These are phyloP conservation scores for Sinosuthora webbiana DNA, from an alignment of 2,113 vertebrate species.

Conservation along the genomic window DNA sequence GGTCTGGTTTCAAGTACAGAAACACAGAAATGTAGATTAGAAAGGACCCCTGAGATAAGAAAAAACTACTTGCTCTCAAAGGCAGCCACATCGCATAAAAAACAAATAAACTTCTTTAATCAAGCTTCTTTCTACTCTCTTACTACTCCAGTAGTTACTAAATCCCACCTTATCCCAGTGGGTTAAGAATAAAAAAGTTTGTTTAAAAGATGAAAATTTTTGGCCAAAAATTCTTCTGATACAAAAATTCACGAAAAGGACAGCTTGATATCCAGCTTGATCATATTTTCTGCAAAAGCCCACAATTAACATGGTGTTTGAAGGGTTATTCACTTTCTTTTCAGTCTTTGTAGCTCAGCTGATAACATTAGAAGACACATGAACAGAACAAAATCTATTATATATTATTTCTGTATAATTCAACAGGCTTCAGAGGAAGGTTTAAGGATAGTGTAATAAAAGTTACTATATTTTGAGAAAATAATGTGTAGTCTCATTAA, in stretches of 20 bases:
- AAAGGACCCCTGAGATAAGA: not conserved
- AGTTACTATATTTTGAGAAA: not conserved
- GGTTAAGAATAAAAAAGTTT: not conserved
- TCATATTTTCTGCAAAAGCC: not conserved
- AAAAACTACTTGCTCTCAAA: not conserved
- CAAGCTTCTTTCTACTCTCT: not conserved
- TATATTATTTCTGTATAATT: not conserved
- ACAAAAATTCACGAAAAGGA: not conserved
- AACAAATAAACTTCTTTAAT: not conserved
- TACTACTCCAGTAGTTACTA: not conserved
- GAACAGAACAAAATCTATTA: not conserved
- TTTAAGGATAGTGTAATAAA: not conserved
- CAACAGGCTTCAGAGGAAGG: not conserved
- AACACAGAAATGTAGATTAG: not conserved
- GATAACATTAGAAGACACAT: not conserved
- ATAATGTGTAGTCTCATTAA: not conserved
- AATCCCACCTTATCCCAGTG: not conserved
- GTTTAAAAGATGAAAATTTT: not conserved
- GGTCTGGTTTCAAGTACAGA: not conserved
- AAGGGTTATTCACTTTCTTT: not conserved
- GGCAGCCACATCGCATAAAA: fast-evolving
- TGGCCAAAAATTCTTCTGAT: not conserved
- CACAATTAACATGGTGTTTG: not conserved
- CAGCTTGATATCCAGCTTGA: not conserved
- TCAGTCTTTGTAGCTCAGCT: not conserved